A percentile compares a stretch with the other conserved stretches of the same genome.
Conservation (phyloP, 37 sponge, comb jelly and placozoan genomes). For the Oopsacas minuta region DNA sequence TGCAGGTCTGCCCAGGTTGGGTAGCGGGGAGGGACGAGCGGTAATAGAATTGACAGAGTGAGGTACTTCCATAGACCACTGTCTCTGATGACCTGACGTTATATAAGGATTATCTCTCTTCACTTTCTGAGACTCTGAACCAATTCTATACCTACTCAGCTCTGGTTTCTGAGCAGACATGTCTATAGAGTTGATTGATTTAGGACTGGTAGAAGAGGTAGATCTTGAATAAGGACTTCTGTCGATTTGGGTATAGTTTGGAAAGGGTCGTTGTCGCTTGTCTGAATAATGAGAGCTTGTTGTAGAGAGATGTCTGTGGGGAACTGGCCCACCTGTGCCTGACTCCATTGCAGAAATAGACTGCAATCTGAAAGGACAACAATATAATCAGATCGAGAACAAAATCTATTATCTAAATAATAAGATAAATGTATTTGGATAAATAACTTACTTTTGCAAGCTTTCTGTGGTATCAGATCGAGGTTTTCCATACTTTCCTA, state of each 20-base stretch:
- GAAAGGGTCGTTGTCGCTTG: neutral
- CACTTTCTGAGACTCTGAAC: neutral
- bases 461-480: neutral
- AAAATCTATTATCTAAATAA: neutral
- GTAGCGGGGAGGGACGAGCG: neutral
- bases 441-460: neutral
- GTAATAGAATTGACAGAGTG: neutral
- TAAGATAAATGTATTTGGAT: neutral
- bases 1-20: neutral
- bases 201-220: neutral
- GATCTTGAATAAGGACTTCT: neutral
- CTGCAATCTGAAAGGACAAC: neutral
- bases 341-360: neutral
- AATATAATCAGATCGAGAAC: neutral
- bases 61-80: neutral
- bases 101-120: neutral
- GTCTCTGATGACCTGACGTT: neutral
- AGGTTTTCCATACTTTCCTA: neutral
- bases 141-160: neutral
- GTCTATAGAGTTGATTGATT: neutral
- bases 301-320: neutral
- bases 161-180: neutral
- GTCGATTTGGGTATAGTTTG: neutral
- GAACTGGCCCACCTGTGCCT: neutral
- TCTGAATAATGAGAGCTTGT: neutral